phyloP scores from a whole-genome alignment of 2,888 invertebrate genomes.

The Blera fallax region DNA sequence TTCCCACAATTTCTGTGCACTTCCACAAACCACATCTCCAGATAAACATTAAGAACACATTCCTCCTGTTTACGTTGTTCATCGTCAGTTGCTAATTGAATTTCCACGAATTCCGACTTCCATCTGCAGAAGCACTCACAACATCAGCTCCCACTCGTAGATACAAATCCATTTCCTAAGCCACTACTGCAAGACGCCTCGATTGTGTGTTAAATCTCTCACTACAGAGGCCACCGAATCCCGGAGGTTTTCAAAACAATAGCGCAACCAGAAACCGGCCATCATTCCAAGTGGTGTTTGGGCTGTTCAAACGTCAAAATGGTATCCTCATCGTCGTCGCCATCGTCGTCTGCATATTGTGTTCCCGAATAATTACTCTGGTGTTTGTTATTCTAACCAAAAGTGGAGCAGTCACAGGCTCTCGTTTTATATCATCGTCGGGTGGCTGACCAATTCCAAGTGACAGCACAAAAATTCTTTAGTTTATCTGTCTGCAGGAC shows the following conservation, averaged over 20 bases:
- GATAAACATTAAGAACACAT: constrained; percentile 37
- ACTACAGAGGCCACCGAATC: constrained; percentile 34
- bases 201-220: constrained; percentile 69
- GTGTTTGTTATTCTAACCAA: constrained; percentile 60
- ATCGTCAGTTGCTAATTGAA: constrained; percentile 65
- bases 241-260: constrained; percentile 49
- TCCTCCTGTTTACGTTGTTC: constrained; percentile 41
- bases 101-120: constrained; percentile 59
- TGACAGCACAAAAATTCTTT: constrained; percentile 20
- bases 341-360: constrained; percentile 32
- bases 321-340: constrained; percentile 23
- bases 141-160: constrained; percentile 5
- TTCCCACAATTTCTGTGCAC: background rate
- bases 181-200: constrained; percentile 46
- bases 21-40: constrained; percentile 16
- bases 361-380: constrained; percentile 33
- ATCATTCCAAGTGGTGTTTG: constrained; percentile 27
- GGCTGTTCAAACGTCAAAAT: constrained; percentile 42
- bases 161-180: constrained; percentile 14
- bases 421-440: constrained; percentile 13
- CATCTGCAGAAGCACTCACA: constrained; percentile 51
- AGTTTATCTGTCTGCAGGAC: constrained; percentile 34
- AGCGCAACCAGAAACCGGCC: constrained; percentile 46
- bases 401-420: constrained; percentile 61
- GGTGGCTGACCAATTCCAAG: constrained; percentile 55